Base-by-base conservation (phyloP, 2,888 invertebrate species). In the Drosophila siamana region DNA sequence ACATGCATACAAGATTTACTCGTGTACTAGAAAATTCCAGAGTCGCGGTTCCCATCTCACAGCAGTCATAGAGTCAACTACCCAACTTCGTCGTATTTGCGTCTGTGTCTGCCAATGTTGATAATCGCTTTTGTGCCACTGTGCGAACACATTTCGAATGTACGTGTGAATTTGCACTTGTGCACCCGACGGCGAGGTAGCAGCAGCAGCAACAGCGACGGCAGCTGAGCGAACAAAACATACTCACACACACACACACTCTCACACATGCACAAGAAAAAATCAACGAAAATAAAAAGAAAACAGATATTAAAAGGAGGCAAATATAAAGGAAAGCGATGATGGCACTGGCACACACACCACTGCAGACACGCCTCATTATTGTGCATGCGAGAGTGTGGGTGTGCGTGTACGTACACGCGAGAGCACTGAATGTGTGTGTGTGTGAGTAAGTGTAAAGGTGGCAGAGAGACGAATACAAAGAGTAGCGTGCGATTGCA, bases 131-230 rank as follows among this genome's bases (percentile, higher is more conserved):
- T 78, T 61, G 70, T 47, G 55, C 73, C 88, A 87, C 88, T 83
- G 86, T 88, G 74, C 80, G 63, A 66, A 66, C 72, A 82, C 62
- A 88, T 86, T 86, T 88, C 66, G 77, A 86, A 86, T 88, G 86
- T 85, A 86, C 86, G 86, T 88, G 84, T 88, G 87, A 84, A 79
- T 88, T 85, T 88, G 88, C 85, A 85, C 85, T 85, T 85, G 85
- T 88, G 87, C 85, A 80, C 74, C 78, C 86, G 78, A 67, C 75
- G 59, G 9, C 19, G 19, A 5, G 54, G 33, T 54, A 38, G 36
- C 44, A 28, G 9, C 40, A 26, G 33, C 54, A 33, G 43, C 56
- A 36, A 19, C 72, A 62, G 60, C 73, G 38, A 52, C 59, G 48
- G 50, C 56, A 59, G 51, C 62, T 51, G 52, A 65, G 55, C 28